phyloP scores from a whole-genome alignment of 2,888 invertebrate species.

The Hyppa rectilinea region DNA sequence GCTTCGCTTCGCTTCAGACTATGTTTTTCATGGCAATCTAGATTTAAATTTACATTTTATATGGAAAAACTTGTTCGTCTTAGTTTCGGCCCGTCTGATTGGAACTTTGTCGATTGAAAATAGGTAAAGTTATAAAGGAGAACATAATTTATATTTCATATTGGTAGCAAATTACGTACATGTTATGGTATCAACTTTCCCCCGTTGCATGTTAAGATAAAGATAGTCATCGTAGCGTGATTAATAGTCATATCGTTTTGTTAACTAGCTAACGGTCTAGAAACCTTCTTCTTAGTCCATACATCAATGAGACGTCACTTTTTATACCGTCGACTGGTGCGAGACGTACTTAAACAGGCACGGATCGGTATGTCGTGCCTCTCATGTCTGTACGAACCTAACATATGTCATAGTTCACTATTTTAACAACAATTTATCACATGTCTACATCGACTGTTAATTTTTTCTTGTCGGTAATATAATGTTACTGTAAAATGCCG shows the following conservation, averaged over 20 bases:
- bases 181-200: slow-evolving; percentile 34
- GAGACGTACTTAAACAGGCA: slow-evolving; percentile 60
- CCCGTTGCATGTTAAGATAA: slow-evolving; percentile 67
- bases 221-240: slow-evolving; percentile 78
- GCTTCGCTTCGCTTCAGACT: slow-evolving; percentile 4
- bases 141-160: not conserved
- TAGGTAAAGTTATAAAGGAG: not conserved
- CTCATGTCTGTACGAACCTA: slow-evolving; percentile 73
- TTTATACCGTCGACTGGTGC: slow-evolving; percentile 73
- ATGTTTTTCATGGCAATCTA: slow-evolving; percentile 20
- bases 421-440: slow-evolving; percentile 85
- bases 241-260: slow-evolving; percentile 83
- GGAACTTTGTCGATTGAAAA: not conserved
- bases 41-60: slow-evolving; percentile 6
- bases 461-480: slow-evolving; percentile 70
- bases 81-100: not conserved
- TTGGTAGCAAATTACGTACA: slow-evolving; percentile 23
- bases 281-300: slow-evolving; percentile 82
- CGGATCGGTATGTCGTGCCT: slow-evolving; percentile 75
- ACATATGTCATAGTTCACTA: slow-evolving; percentile 86
- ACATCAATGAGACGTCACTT: slow-evolving; percentile 87
- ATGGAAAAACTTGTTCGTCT: not conserved
- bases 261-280: slow-evolving; percentile 85
- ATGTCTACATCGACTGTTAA: slow-evolving; percentile 73
- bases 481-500: slow-evolving; percentile 63